Conservation (phyloP, 2,797 vertebrate species). For the Sebastes kiyomatsui region DNA sequence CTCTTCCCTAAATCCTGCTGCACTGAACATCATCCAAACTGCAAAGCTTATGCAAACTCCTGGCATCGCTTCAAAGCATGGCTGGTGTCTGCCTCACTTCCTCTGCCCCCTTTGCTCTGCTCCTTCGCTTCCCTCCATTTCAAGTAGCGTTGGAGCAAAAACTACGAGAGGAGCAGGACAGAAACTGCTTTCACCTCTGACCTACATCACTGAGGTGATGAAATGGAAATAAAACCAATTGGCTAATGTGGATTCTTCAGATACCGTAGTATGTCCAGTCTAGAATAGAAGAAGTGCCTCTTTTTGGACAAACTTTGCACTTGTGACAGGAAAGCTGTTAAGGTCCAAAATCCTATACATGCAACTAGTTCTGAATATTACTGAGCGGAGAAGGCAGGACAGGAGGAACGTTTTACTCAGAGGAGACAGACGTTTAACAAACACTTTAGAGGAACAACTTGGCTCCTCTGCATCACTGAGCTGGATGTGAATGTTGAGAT, state of each 20-base stretch:
- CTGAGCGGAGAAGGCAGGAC: background rate
- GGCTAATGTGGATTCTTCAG: background rate
- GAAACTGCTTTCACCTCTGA: constrained; percentile 30
- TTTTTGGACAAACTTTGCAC: background rate
- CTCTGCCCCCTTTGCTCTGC: constrained; percentile 55
- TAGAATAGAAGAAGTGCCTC: background rate
- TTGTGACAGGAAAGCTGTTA: background rate
- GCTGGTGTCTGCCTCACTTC: constrained; percentile 72
- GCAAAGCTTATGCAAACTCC: constrained; percentile 67
- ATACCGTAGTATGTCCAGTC: background rate
- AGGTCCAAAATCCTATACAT: background rate
- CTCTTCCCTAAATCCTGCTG: constrained; percentile 53
- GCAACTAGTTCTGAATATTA: background rate
- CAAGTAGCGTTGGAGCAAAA: constrained; percentile 4
- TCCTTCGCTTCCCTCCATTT: constrained; percentile 33
- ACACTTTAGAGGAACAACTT: background rate
- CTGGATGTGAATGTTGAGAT: background rate
- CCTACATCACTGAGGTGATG: constrained; percentile 16
- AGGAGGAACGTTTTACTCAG: background rate
- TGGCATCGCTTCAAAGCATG: constrained; percentile 76
- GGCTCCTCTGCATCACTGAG: background rate
- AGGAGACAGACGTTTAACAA: background rate
- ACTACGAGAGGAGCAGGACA: background rate
- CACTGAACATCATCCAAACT: constrained; percentile 55
- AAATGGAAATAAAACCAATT: background rate